A percentile compares a stretch with the other conserved stretches of the same genome.
Conservation (phyloP, 30 jellyfish, hydroid and myxozoan genomes). For the Sanderia malayensis region DNA sequence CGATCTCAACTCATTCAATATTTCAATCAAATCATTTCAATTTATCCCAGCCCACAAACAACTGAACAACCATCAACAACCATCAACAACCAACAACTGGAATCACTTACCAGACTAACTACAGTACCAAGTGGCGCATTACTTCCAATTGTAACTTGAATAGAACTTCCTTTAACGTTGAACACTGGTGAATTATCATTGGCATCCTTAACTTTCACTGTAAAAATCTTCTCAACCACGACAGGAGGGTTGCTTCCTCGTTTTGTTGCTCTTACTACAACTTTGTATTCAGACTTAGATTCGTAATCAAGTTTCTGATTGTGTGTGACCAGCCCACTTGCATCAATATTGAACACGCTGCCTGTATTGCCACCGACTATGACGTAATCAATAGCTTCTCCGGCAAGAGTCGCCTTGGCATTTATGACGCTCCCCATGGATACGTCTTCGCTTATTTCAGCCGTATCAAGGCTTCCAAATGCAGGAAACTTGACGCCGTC, state of each 20-base stretch:
- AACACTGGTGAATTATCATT: constrained; percentile 91
- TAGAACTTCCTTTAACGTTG: constrained; percentile 46
- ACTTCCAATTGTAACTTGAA: constrained; percentile 69
- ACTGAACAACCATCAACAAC: too few species aligned
- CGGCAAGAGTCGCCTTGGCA: constrained; percentile 39
- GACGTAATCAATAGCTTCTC: constrained; percentile 54
- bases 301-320: constrained; percentile 64
- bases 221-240: constrained; percentile 58
- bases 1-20: too few species aligned
- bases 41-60: too few species aligned
- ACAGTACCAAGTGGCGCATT: constrained; percentile 85
- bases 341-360: constrained; percentile 54
- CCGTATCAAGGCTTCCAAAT: constrained; percentile 21
- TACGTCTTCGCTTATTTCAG: constrained; percentile 27
- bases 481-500: constrained; percentile 43
- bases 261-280: constrained; percentile 72
- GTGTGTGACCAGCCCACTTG: constrained; percentile 39
- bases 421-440: constrained; percentile 45
- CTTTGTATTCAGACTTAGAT: constrained; percentile 33
- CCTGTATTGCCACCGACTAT: constrained; percentile 90
- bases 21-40: too few species aligned
- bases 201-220: constrained; percentile 52
- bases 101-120: constrained; percentile 55
- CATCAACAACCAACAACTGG: not conserved
- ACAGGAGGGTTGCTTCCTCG: constrained; percentile 64